Evolutionary conservation across 2,113 vertebrate genomes (phyloP).

Genomic region (Toxotes chatareus): DNA sequence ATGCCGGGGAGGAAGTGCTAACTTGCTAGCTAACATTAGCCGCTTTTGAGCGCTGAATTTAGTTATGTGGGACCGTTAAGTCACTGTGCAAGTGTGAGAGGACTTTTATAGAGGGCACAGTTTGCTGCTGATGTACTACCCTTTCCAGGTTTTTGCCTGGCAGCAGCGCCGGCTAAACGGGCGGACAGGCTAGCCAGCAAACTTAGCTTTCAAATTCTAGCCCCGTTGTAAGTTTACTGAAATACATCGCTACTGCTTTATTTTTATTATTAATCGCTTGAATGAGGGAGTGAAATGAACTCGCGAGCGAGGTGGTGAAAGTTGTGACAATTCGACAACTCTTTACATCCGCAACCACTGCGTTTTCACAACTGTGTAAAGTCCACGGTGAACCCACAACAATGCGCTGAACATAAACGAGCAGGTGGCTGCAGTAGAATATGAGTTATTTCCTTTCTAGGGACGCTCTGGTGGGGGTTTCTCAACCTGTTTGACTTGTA

Average conservation of each 20-base stretch:
- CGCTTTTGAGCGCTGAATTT: neutral
- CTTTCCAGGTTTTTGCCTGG: neutral
- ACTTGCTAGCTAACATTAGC: constrained; percentile 53
- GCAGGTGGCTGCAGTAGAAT: constrained; percentile 26
- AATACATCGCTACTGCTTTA: neutral
- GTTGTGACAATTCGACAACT: no score
- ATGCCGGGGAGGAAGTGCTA: constrained; percentile 73
- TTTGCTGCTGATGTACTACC: neutral
- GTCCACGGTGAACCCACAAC: neutral
- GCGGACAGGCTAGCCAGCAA: constrained; percentile 27
- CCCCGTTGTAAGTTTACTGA: neutral
- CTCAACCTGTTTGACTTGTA: neutral
- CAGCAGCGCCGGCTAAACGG: constrained; percentile 26
- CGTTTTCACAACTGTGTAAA: neutral
- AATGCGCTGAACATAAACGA: neutral
- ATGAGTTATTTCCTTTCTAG: neutral
- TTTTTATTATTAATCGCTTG: neutral
- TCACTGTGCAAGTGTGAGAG: no score
- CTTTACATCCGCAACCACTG: constrained; percentile 7
- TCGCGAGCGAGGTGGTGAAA: no score
- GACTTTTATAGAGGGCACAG: neutral
- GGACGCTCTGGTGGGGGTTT: constrained; percentile 4
- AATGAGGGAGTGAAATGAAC: no score
- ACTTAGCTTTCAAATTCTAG: constrained; percentile 37
- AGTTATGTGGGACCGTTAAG: neutral